Base-by-base conservation (phyloP, 2,888 invertebrate genomes). In the Eupsilia transversa region DNA sequence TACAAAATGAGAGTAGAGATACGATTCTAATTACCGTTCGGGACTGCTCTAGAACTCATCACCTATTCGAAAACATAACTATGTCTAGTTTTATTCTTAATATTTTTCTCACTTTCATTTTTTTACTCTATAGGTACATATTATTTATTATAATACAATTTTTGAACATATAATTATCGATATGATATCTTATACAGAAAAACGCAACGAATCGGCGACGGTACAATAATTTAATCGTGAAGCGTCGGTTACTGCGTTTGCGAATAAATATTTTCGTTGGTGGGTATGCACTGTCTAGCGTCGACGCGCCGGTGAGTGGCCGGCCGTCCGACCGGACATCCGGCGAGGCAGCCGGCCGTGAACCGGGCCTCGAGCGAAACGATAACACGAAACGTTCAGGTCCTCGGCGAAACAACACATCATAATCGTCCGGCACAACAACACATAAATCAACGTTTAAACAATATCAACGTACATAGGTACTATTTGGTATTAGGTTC, bases 151-250 rank as follows among this genome's bases (percentile, higher is more conserved):
- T 95, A 94, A 95, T 96, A 96, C 96, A 96, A 92, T 93, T 95
- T 95, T 95, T 94, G 96, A 96, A 96, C 96, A 96, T 96, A 96
- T 95, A 95, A 93, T 95, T 95, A 96, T 95, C 96, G 96, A 96
- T 96, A 96, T 96, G 96, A 95, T 94, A 95, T 94, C 93, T 94
- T 94, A 95, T 93, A 96, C 94, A 96, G 94, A 94, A 94, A 93
- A 91, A 94, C 95, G 95, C 96, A 96, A 95, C 94, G 94, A 93
- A 95, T 94, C 91, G 91, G 94, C 94, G 94, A 94, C 93, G 94
- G 94, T 93, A 95, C 94, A 94, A 93, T 93, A 94, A 94, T 91
- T 93, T 89, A 93, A 92, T 92, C 90, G 93, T 92, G 93, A 95
- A 95, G 96, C 95, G 92, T 94, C 94, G 92, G 93, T 90, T 93